Conservation (phyloP, 1,140 invertebrate species). For the Ostrea denselamellosa region DNA sequence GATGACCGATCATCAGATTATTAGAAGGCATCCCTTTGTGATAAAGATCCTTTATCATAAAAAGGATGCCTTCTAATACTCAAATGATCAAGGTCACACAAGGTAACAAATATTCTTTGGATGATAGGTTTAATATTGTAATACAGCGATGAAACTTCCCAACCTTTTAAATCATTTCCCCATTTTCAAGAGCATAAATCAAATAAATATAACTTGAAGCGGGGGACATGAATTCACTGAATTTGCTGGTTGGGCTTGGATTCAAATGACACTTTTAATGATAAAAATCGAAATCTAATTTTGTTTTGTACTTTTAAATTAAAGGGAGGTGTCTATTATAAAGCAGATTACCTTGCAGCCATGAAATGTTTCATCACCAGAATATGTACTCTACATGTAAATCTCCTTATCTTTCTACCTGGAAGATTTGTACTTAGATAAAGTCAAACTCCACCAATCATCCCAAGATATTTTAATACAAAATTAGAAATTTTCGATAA, state of each 20-base stretch:
- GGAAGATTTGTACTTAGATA: not conserved
- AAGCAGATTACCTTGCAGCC: not conserved
- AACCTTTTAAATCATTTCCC: too few species aligned
- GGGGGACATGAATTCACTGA: too few species aligned
- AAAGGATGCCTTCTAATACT: too few species aligned
- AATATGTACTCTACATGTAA: conserved; percentile 29
- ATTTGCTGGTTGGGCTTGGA: not conserved
- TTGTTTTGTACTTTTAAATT: not conserved
- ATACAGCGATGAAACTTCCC: too few species aligned
- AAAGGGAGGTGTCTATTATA: not conserved
- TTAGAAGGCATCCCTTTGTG: too few species aligned
- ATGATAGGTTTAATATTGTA: too few species aligned
- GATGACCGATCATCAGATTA: too few species aligned
- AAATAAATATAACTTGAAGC: not conserved
- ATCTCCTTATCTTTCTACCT: not conserved
- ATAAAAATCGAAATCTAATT: not conserved
- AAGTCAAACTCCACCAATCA: not conserved
- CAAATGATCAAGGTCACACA: too few species aligned
- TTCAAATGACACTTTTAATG: conserved; percentile 12
- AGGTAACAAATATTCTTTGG: too few species aligned
- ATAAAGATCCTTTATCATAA: too few species aligned
- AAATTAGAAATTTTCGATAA: not conserved
- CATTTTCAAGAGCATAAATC: too few species aligned
- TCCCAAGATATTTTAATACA: not conserved
- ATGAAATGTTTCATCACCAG: not conserved